Evolutionary conservation across 2,113 vertebrate species (phyloP).

Genomic region (Halcyon senegalensis): DNA sequence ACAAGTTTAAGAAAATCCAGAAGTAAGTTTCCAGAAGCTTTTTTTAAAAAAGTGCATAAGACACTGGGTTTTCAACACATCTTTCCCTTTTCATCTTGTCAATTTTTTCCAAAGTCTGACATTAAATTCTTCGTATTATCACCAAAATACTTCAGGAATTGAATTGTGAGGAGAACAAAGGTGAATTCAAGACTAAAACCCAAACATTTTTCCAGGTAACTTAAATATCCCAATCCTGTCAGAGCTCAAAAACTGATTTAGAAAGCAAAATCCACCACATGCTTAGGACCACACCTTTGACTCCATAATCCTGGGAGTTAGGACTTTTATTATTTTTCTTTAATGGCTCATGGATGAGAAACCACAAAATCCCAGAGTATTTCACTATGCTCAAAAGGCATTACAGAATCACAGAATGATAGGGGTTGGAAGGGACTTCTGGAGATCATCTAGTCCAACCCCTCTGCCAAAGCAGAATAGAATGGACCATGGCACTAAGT

Average conservation of each 20-base stretch:
- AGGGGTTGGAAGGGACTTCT: too few relatives aligned
- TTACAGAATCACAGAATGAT: too few relatives aligned
- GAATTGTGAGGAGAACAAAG: neutral
- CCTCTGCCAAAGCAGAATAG: too few relatives aligned
- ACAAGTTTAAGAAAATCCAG: neutral
- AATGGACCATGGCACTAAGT: too few relatives aligned
- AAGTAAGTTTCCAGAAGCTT: neutral
- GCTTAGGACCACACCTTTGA: neutral
- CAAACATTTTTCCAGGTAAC: neutral
- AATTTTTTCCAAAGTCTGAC: neutral
- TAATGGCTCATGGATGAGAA: neutral
- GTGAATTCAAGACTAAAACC: neutral
- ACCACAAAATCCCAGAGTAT: neutral
- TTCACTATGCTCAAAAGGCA: neutral
- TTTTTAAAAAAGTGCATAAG: neutral
- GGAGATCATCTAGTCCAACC: too few relatives aligned
- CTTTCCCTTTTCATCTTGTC: neutral
- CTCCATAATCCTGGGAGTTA: neutral
- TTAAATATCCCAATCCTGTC: neutral
- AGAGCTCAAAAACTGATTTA: neutral
- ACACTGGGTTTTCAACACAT: neutral
- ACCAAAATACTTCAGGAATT: neutral
- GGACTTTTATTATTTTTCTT: neutral
- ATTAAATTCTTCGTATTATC: neutral
- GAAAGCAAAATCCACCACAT: neutral